These are phyloP conservation scores for Astropecten irregularis DNA, from an alignment of 53 echinoderm and acorn worm genomes.

Conservation along the genomic window DNA sequence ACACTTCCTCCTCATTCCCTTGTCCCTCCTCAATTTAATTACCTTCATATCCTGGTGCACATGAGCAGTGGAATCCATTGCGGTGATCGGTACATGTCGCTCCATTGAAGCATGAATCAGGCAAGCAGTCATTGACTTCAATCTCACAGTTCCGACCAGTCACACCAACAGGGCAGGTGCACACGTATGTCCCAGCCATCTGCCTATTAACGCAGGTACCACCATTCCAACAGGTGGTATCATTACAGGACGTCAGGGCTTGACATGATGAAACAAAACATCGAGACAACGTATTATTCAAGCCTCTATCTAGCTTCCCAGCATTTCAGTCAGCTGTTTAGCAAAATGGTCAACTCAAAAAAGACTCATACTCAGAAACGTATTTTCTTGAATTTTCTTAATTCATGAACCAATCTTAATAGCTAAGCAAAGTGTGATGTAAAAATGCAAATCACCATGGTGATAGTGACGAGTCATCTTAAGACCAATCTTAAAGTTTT, in stretches of 20 bases:
- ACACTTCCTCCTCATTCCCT: neutral
- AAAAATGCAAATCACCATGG: too few species aligned
- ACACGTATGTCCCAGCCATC: slow-evolving; percentile 41
- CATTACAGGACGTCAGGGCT: slow-evolving; percentile 53
- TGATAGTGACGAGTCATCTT: too few species aligned
- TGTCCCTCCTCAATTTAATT: neutral
- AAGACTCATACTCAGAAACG: too few species aligned
- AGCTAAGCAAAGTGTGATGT: too few species aligned
- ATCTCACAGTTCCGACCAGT: slow-evolving; percentile 56
- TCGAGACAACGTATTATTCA: too few species aligned
- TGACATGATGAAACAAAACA: too few species aligned
- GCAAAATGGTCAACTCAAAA: too few species aligned
- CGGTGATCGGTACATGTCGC: slow-evolving; percentile 62
- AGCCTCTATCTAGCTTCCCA: too few species aligned
- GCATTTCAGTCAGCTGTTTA: too few species aligned
- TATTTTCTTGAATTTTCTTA: too few species aligned
- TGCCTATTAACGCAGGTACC: slow-evolving; percentile 61
- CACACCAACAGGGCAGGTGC: slow-evolving; percentile 64
- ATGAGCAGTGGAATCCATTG: slow-evolving; percentile 57
- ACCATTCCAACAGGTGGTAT: slow-evolving; percentile 68
- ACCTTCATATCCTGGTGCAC: slow-evolving; percentile 67
- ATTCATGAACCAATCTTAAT: too few species aligned
- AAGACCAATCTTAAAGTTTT: too few species aligned
- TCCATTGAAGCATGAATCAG: slow-evolving; percentile 71
- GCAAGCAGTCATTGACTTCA: slow-evolving; percentile 49